phyloP scores from a whole-genome alignment of 2,113 vertebrate species.

The Centrocercus urophasianus region DNA sequence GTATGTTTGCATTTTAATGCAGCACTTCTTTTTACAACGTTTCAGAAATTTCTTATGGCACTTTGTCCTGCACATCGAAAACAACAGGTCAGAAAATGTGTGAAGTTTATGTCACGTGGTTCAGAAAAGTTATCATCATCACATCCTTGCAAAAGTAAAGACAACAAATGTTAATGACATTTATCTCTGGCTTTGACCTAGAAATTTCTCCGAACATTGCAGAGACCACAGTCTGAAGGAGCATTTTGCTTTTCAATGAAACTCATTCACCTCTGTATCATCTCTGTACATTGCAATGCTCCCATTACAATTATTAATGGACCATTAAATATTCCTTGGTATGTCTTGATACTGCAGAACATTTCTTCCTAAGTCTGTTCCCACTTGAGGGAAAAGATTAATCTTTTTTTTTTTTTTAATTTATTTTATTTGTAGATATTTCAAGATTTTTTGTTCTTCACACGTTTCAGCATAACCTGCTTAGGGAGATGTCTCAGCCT shows the following conservation, averaged over 20 bases:
- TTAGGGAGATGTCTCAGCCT: not conserved
- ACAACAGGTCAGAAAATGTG: not conserved
- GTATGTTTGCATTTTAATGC: not conserved
- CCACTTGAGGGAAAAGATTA: not conserved
- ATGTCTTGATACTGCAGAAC: not conserved
- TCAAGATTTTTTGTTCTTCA: slow-evolving; percentile 10
- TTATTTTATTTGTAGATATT: not conserved
- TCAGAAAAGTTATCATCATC: not conserved
- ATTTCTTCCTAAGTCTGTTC: not conserved
- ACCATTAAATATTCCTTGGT: slow-evolving; percentile 16
- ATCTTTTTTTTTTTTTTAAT: not conserved
- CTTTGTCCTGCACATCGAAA: not conserved
- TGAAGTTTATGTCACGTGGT: not conserved
- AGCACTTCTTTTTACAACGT: not conserved
- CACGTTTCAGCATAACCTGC: not conserved
- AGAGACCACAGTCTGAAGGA: not conserved
- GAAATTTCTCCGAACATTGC: not conserved
- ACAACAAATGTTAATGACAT: slow-evolving; percentile 3
- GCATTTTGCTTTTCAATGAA: slow-evolving; percentile 14
- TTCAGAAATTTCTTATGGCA: not conserved
- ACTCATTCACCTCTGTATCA: slow-evolving; percentile 32
- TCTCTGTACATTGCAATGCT: not conserved
- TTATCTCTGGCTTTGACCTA: not conserved
- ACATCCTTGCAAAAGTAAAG: not conserved
- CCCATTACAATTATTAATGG: slow-evolving; percentile 3